phyloP scores from a whole-genome alignment of 2,113 vertebrate species.

The Carollia perspicillata region DNA sequence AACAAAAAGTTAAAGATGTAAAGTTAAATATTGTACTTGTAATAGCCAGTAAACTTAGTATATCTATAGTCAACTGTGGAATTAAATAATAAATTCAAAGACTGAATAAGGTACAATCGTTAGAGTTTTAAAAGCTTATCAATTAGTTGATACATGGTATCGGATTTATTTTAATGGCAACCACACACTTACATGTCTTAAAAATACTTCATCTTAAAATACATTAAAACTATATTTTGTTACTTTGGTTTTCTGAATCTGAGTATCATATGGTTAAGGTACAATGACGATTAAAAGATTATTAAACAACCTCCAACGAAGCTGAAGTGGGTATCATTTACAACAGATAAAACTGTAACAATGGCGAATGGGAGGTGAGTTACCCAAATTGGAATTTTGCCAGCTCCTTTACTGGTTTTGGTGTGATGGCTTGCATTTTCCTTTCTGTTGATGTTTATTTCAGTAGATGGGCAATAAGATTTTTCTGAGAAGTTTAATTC shows the following conservation, averaged over 20 bases:
- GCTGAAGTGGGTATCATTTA: not conserved
- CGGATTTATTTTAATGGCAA: not conserved
- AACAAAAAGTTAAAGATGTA: not conserved
- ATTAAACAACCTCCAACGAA: not conserved
- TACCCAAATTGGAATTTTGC: not conserved
- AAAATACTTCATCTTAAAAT: not conserved
- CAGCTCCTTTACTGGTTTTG: not conserved
- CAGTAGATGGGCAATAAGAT: not conserved
- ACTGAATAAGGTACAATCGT: not conserved
- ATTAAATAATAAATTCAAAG: not conserved
- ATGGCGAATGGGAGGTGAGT: not conserved
- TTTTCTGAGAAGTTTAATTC: conserved; percentile 31
- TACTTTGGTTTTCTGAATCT: not conserved
- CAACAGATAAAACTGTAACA: not conserved
- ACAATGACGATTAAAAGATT: not conserved
- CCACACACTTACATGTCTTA: not conserved
- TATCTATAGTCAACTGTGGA: not conserved
- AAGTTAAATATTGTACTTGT: not conserved
- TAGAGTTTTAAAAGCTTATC: not conserved
- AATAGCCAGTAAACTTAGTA: not conserved
- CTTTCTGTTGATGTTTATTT: conserved; percentile 2
- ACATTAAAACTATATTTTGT: not conserved
- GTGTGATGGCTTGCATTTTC: not conserved
- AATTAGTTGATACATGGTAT: not conserved
- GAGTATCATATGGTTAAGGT: not conserved